Conservation (phyloP, 2,113 vertebrate genomes). For the Recurvirostra avosetta region DNA sequence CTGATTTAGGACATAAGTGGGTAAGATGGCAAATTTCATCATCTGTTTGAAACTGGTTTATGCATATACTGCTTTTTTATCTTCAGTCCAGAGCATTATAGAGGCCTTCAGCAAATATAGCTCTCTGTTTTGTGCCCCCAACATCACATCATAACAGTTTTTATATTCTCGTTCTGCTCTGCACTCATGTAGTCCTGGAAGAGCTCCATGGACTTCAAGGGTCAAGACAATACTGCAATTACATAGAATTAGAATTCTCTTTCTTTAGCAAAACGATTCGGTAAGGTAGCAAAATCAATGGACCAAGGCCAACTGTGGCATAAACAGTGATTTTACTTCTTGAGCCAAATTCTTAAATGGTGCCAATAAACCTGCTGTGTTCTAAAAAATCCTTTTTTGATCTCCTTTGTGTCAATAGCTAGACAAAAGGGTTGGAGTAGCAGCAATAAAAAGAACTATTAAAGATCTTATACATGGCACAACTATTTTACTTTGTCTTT, state of each 20-base stretch:
- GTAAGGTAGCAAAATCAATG: neutral
- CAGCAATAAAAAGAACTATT: neutral
- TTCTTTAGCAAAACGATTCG: conserved; percentile 12
- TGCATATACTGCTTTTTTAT: neutral
- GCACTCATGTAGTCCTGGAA: neutral
- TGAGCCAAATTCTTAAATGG: neutral
- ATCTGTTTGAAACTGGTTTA: neutral
- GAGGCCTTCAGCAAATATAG: neutral
- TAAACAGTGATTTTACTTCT: neutral
- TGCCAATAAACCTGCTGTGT: neutral
- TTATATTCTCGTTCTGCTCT: neutral
- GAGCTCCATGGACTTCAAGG: neutral
- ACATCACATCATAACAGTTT: neutral
- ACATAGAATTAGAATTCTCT: neutral
- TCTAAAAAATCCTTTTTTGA: neutral
- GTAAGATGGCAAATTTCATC: neutral
- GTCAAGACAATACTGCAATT: conserved; percentile 10
- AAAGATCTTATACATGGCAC: neutral
- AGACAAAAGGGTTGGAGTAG: neutral
- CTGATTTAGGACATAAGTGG: neutral
- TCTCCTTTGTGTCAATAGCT: neutral
- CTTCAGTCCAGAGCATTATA: neutral
- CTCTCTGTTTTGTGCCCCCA: neutral
- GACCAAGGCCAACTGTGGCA: neutral
- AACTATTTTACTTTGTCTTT: neutral